Evolutionary conservation across 2,113 vertebrate genomes (phyloP), one percentile per base, ranked within the genome.

Genomic region (Regulus satrapa): DNA sequence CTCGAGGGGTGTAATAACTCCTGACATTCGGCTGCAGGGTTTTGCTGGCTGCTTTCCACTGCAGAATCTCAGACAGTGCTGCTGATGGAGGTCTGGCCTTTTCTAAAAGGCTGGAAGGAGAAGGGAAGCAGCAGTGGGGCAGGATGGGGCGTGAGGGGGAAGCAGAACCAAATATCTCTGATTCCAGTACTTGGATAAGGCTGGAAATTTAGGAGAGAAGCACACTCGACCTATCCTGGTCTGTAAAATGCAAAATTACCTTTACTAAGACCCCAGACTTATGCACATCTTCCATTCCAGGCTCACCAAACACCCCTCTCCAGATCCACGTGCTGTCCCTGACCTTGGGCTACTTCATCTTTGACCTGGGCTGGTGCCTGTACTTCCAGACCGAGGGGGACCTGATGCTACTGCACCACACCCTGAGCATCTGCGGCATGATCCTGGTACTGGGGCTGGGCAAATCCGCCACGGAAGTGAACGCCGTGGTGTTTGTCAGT

Each of bases 361-460:
- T 99, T 20, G 99, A 99, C 94, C 98, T 99, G 98, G 97, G 97
- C 95, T 99, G 99, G 98, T 99, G 98, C 62, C 85, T 99, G 14
- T 98, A 98, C 96, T 99, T 98, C 96, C 98, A 98, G 96, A 98
- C 98, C 5, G 98, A 99, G 74, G 98, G 98, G 11, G 74, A 97
- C 45, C 98, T 99, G 41, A 99, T 99, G 98, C 96, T 99, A 80
- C 97, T 97, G 34, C 99, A 99, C 96, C 99, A 99, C 98, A 97
- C 96, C 18, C 95, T 99, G 89, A 99, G 98, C 97, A 98, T 99
- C 97, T 91, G 98, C 15, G 99, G 99, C 96, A 98, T 99, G 96
- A 69, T 98, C 75, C 59, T 98, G 79, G 98, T 98, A 71, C 97
- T 99, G 94, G 98, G 97, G 87, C 90, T 99, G 18, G 98, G 98